These are phyloP conservation scores for Benitochromis conjunctus DNA, from an alignment of 2,113 vertebrate species.

Conservation along the genomic window DNA sequence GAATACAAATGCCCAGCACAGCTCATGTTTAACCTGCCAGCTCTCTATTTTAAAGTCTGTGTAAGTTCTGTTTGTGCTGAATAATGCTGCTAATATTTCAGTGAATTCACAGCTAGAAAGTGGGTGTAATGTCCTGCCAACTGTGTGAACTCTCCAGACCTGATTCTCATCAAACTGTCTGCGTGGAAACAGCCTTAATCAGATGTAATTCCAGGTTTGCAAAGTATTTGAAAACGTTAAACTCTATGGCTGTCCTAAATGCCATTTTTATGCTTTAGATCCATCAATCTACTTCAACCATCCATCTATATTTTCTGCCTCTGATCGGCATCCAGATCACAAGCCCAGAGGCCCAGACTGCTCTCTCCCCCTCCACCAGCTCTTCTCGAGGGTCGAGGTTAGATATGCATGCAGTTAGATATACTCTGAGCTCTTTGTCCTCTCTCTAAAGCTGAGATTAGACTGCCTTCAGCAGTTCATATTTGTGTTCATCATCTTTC, in stretches of 20 bases:
- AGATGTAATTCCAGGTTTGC: background rate
- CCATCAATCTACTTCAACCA: background rate
- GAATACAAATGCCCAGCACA: background rate
- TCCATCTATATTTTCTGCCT: background rate
- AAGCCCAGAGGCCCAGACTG: background rate
- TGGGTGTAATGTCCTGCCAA: background rate
- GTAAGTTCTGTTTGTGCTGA: background rate
- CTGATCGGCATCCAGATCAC: background rate
- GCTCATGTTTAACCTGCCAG: background rate
- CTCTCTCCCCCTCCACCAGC: background rate
- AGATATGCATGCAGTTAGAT: background rate
- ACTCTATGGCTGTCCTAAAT: background rate
- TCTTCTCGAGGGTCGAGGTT: background rate
- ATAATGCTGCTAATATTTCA: background rate
- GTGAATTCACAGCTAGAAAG: background rate
- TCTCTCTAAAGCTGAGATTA: background rate
- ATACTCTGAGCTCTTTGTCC: background rate
- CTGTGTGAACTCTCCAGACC: background rate
- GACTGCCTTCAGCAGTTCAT: background rate
- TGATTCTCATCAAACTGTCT: background rate
- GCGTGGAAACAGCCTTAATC: background rate
- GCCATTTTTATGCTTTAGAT: background rate
- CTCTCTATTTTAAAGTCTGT: background rate
- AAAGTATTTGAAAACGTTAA: fast-evolving
- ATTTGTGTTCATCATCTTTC: background rate